phyloP scores from a whole-genome alignment of 2,888 invertebrate species.

The Ormia ochracea region DNA sequence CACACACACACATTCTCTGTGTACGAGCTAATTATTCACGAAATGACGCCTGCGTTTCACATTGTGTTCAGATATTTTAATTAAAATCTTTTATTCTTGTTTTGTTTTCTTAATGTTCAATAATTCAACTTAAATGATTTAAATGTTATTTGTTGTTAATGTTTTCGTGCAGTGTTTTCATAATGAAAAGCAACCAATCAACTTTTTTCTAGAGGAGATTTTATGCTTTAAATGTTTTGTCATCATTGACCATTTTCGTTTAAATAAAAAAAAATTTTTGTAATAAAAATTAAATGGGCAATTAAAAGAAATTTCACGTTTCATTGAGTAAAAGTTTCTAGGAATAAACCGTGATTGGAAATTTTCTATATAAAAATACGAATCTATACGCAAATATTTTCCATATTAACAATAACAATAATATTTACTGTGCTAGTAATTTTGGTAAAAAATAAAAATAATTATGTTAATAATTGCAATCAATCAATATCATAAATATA shows the following conservation, averaged over 20 bases:
- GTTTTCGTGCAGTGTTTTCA: slow-evolving; percentile 43
- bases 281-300: neutral
- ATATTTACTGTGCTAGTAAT: too few relatives aligned
- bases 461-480: too few relatives aligned
- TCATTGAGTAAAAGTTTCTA: slow-evolving; percentile 27
- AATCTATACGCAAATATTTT: neutral
- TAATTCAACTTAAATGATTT: slow-evolving; percentile 54
- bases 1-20: too few relatives aligned
- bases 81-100: neutral
- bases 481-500: too few relatives aligned
- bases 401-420: neutral
- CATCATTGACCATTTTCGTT: slow-evolving; percentile 25
- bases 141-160: slow-evolving; percentile 49
- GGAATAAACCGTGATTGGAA: slow-evolving; percentile 31
- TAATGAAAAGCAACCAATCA: slow-evolving; percentile 40
- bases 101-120: slow-evolving; percentile 11
- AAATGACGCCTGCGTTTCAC: neutral
- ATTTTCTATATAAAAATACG: neutral
- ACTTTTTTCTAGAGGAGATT: neutral
- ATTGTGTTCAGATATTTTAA: neutral
- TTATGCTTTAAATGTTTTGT: slow-evolving; percentile 21
- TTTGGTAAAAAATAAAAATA: neutral
- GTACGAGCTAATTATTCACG: neutral
- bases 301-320: slow-evolving; percentile 28
- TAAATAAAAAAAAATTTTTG: neutral